Evolutionary conservation across 2,113 vertebrate species (phyloP).

Genomic region (Cyanoliseus patagonus): DNA sequence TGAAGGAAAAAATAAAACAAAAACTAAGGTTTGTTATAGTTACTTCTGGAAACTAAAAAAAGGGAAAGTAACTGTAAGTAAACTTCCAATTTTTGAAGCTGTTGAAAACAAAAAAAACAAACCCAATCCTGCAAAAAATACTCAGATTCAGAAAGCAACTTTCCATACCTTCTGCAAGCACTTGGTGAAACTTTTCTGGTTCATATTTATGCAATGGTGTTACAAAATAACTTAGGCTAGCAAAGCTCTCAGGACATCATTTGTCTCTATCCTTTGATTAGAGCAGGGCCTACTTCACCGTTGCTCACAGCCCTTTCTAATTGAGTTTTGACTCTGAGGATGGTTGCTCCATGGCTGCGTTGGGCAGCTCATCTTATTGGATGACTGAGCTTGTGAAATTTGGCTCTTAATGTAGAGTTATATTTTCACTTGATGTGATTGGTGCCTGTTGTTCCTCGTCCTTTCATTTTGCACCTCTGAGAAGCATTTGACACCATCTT

Average conservation of each 20-base stretch:
- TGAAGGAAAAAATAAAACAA: neutral
- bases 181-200: neutral
- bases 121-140: neutral
- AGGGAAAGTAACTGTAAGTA: neutral
- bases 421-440: neutral
- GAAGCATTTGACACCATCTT: neutral
- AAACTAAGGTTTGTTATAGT: neutral
- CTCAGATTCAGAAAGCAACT: neutral
- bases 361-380: neutral
- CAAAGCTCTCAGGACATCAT: neutral
- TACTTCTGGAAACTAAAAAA: neutral
- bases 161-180: neutral
- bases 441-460: neutral
- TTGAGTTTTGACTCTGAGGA: neutral
- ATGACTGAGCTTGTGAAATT: neutral
- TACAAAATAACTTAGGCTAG: neutral
- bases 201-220: neutral
- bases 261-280: neutral
- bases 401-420: neutral
- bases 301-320: neutral
- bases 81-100: neutral
- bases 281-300: neutral
- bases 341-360: neutral
- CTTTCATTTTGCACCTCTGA: neutral
- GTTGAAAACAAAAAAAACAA: neutral